Base-by-base conservation (phyloP, 2,888 invertebrate species). In the Trilocha varians region DNA sequence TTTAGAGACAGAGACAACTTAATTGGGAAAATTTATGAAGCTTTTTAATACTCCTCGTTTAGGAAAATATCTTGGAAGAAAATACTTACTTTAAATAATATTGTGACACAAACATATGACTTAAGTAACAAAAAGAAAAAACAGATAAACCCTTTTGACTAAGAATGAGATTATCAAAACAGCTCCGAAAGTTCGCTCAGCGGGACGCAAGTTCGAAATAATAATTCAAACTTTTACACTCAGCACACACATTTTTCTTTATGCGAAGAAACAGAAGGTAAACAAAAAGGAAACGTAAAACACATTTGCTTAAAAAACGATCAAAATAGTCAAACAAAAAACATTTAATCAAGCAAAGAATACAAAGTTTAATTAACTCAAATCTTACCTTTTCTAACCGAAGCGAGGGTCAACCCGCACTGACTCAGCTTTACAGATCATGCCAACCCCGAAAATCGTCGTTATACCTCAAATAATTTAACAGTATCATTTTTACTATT, bases 341-440 rank as follows among this genome's bases (percentile, higher is more conserved):
- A 35, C 13, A 33, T 11, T 40, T 34, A 35, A 35, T 18, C 34
- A 40, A 40, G 25, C 35, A 35, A 38, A 33, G 13, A 16, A 39
- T 16, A 36, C 15, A 32, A 53, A 44, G 54, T 57, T 55, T 63
- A 57, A 59, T 56, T 46, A 64, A 52, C 37, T 55, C 32, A 4
- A 49, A 49, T 49, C 63, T 65, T 64, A 69, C 69, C 69, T 65
- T 50, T 42, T 50, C 48, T 50, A 52, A 45, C 43, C 45, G 48
- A 44, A 52, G 44, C 47, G 48, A 49, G 48, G 52, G 44, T 42
- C 52, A 52, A 54, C 45, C 48, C 52, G 45, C 44, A 50, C 45
- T 53, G 56, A 55, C 42, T 57, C 50, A 55, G 53, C 53, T 53
- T 50, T 54, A 54, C 52, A 61, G 49, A 57, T 57, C 55, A 59